Evolutionary conservation across 2,113 vertebrate species (phyloP).

Genomic region (Siniperca knerii): DNA sequence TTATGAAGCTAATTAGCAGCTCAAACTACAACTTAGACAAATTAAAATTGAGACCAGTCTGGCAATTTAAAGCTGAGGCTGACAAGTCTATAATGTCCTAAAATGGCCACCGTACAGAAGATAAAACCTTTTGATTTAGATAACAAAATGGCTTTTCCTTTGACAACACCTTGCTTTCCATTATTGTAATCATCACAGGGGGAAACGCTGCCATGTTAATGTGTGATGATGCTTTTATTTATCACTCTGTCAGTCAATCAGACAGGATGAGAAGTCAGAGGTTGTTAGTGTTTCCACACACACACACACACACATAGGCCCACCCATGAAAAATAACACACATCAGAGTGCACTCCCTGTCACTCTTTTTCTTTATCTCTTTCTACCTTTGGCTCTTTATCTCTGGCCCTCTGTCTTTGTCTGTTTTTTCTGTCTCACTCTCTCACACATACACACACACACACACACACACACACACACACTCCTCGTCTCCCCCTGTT

Average conservation of each 20-base stretch:
- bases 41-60: no score
- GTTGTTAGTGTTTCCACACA: not conserved
- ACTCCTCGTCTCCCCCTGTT: not conserved
- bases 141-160: no score
- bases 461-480: slow-evolving; percentile 15
- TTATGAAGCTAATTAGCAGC: no score
- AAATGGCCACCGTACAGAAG: no score
- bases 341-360: slow-evolving; percentile 2
- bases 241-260: not conserved
- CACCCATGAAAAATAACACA: slow-evolving; percentile 29
- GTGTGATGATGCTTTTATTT: slow-evolving; percentile 9
- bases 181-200: not conserved
- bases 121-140: not conserved
- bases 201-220: not conserved
- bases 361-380: slow-evolving; percentile 39
- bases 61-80: no score
- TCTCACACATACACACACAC: slow-evolving; percentile 7
- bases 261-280: not conserved
- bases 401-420: slow-evolving; percentile 21
- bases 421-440: slow-evolving; percentile 5
- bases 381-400: slow-evolving; percentile 61
- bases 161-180: no score
- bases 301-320: slow-evolving; percentile 3
- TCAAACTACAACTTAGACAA: no score
- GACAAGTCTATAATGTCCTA: no score